Base-by-base conservation (phyloP, 2,113 vertebrate genomes). In the Morone chrysops region DNA sequence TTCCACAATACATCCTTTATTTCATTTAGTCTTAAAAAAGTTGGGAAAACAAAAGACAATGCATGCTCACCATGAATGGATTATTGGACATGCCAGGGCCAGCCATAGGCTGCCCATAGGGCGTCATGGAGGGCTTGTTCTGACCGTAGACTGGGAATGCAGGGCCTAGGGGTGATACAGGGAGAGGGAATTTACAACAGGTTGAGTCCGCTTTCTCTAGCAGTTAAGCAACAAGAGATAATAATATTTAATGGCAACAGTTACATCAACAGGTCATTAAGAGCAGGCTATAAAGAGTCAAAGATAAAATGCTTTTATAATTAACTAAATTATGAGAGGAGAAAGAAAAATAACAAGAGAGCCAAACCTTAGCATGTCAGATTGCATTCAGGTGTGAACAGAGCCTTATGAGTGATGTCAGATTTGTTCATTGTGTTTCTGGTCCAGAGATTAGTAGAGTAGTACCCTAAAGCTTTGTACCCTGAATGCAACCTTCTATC, bases 31-130 rank as follows among this genome's bases (percentile, higher is more conserved):
- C 63, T 60, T 80, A 5, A 31, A 62, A 68, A 70, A 6, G 31
- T 13, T 20, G 36, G 2, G 20, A 25, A 41, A 81, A 61, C 7
- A 70, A 13, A 41, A 22, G 50, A 25, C 41, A 45, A 60, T 1
- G 18, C 53, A 75, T 81, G 71, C 96, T 96, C 83, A 99, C 98
- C 98, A 99, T 98, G 92, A 99, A 99, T 69, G 98, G 98, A 92
- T 99, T 99, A 96, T 96, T 98, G 94, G 97, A 95, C 88, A 98
- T 95, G 92, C 96, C 96, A 88, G 97, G 96, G 86, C 96, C 95
- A 91, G 96, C 90, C 92, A 97, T 95, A 3, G 90, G 91, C 94
- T 97, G 97, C 89, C 97, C 97, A 90, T 97, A 99, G 68, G 96
- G 95, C 62, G 95, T 96, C 87, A 97, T 96, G 85, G 97, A 96